Base-by-base conservation (phyloP, 1,140 invertebrate species). In the Diprion similis region DNA sequence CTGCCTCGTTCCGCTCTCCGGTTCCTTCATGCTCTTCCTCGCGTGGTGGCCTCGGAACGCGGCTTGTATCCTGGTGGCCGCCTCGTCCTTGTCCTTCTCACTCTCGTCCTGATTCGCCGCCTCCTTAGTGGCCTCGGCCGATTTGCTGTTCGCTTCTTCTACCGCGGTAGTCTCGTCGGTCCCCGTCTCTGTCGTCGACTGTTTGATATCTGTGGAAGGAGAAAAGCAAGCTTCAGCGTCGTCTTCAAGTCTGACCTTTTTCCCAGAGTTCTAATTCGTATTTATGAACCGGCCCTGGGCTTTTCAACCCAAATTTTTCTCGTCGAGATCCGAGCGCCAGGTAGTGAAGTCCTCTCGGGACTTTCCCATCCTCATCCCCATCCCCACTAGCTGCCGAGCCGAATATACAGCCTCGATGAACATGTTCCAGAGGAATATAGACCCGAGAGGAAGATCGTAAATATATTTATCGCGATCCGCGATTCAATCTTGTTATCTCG, bases 41-140 rank as follows among this genome's bases (percentile, higher is more conserved):
- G 88, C 86, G 81, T 91, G 89, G 76, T 92, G 91, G 11, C 92
- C 92, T 59, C 91, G 85, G 79, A 92, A 93, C 10, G 88, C 90
- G 17, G 92, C 92, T 79, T 93, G 92, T 86, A 93, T 93, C 83
- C 91, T 92, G 18, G 90, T 89, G 10, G 92, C 93, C 69, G 92
- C 93, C 76, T 90, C 87, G 73, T 90, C 88, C 46, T 90, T 84
- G 71, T 91, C 90, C 7, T 90, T 90, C 80, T 91, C 90, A 73
- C 88, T 88, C 65, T 89, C 78, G 78, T 89, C 88, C 68, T 70
- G 11, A 0, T 46, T 46, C 11, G 69, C 46, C 45, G 10, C 69
- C 13, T 70, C 69, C 45, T 48, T 70, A 13, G 73, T 15, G 81
- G 51, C 76, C 0, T 79, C 81, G 0, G 59, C 68, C 18, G 69